phyloP scores from a whole-genome alignment of 1,140 invertebrate genomes.

The Plectrocnemia conspersa region DNA sequence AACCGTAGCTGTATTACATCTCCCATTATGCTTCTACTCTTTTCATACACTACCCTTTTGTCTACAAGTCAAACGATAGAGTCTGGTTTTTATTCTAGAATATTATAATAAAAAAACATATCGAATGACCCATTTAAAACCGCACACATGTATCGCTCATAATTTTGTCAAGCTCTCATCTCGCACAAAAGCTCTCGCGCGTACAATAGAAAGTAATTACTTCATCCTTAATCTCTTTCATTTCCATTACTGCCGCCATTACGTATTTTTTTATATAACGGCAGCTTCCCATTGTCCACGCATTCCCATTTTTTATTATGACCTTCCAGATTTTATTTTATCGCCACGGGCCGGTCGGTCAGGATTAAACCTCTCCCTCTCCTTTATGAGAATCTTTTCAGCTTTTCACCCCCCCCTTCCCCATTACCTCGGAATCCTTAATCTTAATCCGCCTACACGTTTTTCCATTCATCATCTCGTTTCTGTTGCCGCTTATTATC shows the following conservation, averaged over 20 bases:
- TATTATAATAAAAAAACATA: too few relatives aligned
- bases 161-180: slow-evolving; percentile 18
- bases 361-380: slow-evolving; percentile 27
- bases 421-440: slow-evolving; percentile 6
- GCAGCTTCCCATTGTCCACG: slow-evolving; percentile 16
- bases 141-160: too few relatives aligned
- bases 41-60: slow-evolving; percentile 16
- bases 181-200: slow-evolving; percentile 24
- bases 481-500: too few relatives aligned
- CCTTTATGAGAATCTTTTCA: slow-evolving; percentile 28
- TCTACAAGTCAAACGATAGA: neutral
- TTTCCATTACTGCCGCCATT: slow-evolving; percentile 34
- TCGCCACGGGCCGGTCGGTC: slow-evolving; percentile 26
- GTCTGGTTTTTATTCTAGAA: too few relatives aligned
- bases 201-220: slow-evolving; percentile 36
- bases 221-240: slow-evolving; percentile 36
- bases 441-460: slow-evolving; percentile 15
- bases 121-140: too few relatives aligned
- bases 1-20: slow-evolving; percentile 28
- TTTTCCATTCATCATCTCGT: slow-evolving; percentile 17
- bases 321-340: slow-evolving; percentile 31
- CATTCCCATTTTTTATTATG: slow-evolving; percentile 18
- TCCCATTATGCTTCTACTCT: slow-evolving; percentile 26
- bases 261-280: slow-evolving; percentile 30
- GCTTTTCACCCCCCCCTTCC: neutral